Base-by-base conservation (phyloP, 2,888 invertebrate genomes). In the Ochropleura leucogaster region DNA sequence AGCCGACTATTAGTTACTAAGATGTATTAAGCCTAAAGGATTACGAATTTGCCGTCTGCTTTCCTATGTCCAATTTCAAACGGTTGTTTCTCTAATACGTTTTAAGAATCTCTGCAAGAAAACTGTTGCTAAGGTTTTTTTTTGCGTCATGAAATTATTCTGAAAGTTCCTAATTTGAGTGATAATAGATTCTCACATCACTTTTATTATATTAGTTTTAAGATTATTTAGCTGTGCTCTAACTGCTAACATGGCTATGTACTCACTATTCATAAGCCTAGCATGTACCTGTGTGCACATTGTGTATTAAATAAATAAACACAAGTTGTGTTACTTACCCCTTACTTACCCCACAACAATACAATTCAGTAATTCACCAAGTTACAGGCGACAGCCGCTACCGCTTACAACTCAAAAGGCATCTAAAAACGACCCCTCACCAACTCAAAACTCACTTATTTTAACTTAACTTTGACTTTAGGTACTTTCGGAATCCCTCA, bases 401-500 rank as follows among this genome's bases (percentile, higher is more conserved):
- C 18, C 73, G 72, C 79, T 70, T 71, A 14, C 49, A 7, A 63
- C 47, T 78, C 49, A 60, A 70, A 72, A 51, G 73, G 83, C 85
- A 80, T 60, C 65, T 79, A 77, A 65, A 62, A 85, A 83, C 87
- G 84, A 89, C 87, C 88, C 87, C 90, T 90, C 83, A 87, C 89
- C 87, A 93, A 93, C 93, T 94, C 92, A 93, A 95, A 95, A 95
- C 93, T 94, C 93, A 93, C 94, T 95, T 94, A 95, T 93, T 95
- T 92, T 91, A 94, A 95, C 94, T 93, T 91, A 92, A 93, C 91
- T 94, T 91, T 89, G 90, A 93, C 92, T 94, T 93, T 91, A 89
- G 88, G 92, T 88, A 90, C 91, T 90, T 89, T 89, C 87, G 87
- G 89, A 93, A 91, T 92, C 90, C 92, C 89, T 91, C 91, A 93